Evolutionary conservation across 2,797 vertebrate species (phyloP).

Genomic region (Pachyuromys duprasi): DNA sequence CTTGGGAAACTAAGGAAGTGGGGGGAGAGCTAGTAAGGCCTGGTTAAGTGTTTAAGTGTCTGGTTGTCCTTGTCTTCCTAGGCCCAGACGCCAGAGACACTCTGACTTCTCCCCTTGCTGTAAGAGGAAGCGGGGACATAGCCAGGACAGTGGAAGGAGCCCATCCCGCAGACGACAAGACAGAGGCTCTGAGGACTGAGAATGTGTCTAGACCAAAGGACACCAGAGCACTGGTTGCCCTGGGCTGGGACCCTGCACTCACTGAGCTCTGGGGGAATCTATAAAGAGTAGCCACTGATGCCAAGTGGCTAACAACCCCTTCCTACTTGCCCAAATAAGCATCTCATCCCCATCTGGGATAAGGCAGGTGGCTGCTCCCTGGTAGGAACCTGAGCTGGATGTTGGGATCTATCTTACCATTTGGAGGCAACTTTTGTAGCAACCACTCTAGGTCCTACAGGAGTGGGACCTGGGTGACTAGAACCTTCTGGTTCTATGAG

Average conservation of each 20-base stretch:
- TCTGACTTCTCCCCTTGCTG: slow-evolving; percentile 24
- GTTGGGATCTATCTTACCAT: not conserved
- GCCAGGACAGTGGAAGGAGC: slow-evolving; percentile 65
- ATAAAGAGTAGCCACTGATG: not conserved
- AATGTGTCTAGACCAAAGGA: not conserved
- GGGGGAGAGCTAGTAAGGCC: not conserved
- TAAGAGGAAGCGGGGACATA: slow-evolving; percentile 54
- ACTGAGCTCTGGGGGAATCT: not conserved
- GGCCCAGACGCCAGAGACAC: not conserved
- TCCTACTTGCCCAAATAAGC: not conserved
- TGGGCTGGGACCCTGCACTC: not conserved
- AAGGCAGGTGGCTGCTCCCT: not conserved
- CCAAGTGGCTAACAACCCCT: not conserved
- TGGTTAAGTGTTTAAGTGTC: not conserved
- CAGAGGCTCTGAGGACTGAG: slow-evolving; percentile 74
- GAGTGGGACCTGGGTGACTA: not conserved
- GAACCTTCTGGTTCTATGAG: not conserved
- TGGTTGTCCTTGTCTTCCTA: slow-evolving; percentile 39
- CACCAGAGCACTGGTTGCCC: fast-evolving
- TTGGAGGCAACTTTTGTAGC: not conserved
- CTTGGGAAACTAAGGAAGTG: not conserved
- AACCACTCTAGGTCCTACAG: not conserved
- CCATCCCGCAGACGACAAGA: slow-evolving; percentile 66
- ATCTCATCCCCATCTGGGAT: not conserved
- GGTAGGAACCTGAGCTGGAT: not conserved